Percentiles rank a stretch among this genome's conserved stretches.
phyloP scores from a whole-genome alignment of 1,140 invertebrate genomes.

The Anthonomus grandis region DNA sequence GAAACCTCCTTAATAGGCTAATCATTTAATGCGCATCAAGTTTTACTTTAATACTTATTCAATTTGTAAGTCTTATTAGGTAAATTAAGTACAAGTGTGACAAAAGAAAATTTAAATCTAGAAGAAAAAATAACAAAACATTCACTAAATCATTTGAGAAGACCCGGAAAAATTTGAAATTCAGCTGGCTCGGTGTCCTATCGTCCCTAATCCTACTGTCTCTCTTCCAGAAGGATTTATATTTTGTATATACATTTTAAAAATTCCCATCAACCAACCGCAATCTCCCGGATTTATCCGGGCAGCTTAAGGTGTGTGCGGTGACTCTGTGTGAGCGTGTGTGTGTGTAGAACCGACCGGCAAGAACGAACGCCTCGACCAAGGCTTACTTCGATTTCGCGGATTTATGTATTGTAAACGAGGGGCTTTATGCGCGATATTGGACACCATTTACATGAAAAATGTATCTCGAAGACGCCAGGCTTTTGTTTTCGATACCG shows the following conservation, averaged over 20 bases:
- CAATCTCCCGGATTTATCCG: constrained; percentile 19
- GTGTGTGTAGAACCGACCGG: not conserved
- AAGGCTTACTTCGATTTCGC: constrained; percentile 46
- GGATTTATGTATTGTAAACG: constrained; percentile 52
- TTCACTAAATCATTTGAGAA: not conserved
- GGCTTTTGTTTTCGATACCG: constrained; percentile 51
- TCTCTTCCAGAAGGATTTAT: not conserved
- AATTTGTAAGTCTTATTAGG: too few relatives aligned
- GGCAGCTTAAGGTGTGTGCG: constrained; percentile 22
- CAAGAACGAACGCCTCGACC: too few relatives aligned
- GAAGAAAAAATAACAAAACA: too few relatives aligned
- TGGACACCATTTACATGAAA: constrained; percentile 52
- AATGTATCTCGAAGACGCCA: constrained; percentile 48
- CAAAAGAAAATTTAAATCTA: too few relatives aligned
- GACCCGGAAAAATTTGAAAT: constrained; percentile 1
- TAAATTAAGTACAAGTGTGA: too few relatives aligned
- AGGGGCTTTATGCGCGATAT: constrained; percentile 50
- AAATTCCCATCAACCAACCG: constrained; percentile 24
- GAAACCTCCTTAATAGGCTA: too few relatives aligned
- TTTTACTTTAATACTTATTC: too few relatives aligned
- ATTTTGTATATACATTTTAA: constrained; percentile 23
- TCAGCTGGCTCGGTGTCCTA: too few relatives aligned
- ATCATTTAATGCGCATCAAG: too few relatives aligned
- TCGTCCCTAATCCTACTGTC: constrained; percentile 1
- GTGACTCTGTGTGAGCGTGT: too few relatives aligned